A percentile compares a stretch with the other conserved stretches of the same genome.
Conservation (phyloP, 2,113 vertebrate genomes). For the Propithecus coquereli region DNA sequence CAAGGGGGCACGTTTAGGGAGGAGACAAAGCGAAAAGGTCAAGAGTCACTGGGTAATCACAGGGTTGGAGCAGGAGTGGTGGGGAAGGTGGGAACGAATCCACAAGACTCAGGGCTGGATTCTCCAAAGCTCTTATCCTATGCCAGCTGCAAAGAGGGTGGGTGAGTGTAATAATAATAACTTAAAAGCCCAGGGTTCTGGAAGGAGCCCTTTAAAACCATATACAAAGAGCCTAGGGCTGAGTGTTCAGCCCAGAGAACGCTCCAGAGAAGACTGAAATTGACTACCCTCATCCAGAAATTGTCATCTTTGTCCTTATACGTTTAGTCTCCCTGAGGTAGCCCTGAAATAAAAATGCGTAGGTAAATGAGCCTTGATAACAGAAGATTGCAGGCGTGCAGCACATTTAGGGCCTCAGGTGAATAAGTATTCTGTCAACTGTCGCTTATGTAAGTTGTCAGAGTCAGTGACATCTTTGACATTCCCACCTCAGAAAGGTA, state of each 20-base stretch:
- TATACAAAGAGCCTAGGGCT: background rate
- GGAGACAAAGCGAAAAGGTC: background rate
- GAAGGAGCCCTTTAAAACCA: background rate
- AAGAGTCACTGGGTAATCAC: too few species aligned
- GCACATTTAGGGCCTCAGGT: background rate
- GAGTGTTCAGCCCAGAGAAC: background rate
- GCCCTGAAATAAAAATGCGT: background rate
- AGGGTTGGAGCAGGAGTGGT: background rate
- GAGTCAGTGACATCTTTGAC: slow-evolving; percentile 38
- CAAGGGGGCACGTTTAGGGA: background rate
- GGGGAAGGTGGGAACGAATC: background rate
- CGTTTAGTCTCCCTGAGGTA: background rate
- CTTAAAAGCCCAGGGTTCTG: background rate
- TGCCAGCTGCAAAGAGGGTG: background rate
- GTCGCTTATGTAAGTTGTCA: slow-evolving; percentile 13
- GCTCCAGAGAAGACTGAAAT: background rate
- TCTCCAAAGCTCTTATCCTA: background rate
- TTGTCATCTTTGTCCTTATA: background rate
- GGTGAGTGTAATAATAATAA: background rate
- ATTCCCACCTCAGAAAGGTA: slow-evolving; percentile 40
- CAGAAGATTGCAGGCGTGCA: background rate
- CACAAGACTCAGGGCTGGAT: too few species aligned
- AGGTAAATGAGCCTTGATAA: background rate
- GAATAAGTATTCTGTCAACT: background rate
- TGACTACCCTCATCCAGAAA: background rate